Evolutionary conservation across 2,797 vertebrate genomes (phyloP), one percentile per base, ranked within the genome.

Genomic region (Lithobates sylvaticus): DNA sequence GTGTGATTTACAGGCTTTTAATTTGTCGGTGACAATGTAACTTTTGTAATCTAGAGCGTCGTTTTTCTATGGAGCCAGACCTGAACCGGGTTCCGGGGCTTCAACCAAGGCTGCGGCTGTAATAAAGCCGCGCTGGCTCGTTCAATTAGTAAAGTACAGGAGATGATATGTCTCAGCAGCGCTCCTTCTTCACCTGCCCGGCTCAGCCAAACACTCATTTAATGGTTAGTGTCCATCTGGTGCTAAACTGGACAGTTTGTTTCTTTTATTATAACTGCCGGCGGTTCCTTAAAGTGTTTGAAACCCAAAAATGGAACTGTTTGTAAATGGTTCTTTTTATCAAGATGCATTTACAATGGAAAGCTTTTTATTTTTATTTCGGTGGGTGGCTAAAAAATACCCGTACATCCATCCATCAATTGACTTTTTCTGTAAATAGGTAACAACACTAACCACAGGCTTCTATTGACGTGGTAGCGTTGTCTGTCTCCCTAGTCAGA

Each of bases 1-100:
- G 34, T 29, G 86, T 90, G 89, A 90, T 90, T 89, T 89, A 90
- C 89, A 89, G 82, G 84, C 75, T 89, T 87, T 90, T 89, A 89
- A 89, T 89, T 89, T 88, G 81, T 65, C 79, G 6, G 76, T 89
- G 89, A 88, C 88, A 88, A 78, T 42, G 81, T 80, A 79, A 88
- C 85, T 88, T 89, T 89, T 89, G 88, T 81, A 86, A 80, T 86
- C 81, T 75, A 75, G 78, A 69, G 71, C 65, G 67, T 74, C 47
- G 68, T 65, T 76, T 29, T 58, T 78, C 61, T 79, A n/a, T 68
- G 23, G 44, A 21, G 32, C 36, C 34, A 15, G 79, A 65, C 3
- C 18, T 10, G 78, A 80, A 36, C 39, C 6, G 16, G 21, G 10
- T 68, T 79, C 77, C 29, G 12, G 65, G 16, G 26, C 65, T 67